Conservation (phyloP, 2,797 vertebrate species). For the Perdix hodgsoniae region DNA sequence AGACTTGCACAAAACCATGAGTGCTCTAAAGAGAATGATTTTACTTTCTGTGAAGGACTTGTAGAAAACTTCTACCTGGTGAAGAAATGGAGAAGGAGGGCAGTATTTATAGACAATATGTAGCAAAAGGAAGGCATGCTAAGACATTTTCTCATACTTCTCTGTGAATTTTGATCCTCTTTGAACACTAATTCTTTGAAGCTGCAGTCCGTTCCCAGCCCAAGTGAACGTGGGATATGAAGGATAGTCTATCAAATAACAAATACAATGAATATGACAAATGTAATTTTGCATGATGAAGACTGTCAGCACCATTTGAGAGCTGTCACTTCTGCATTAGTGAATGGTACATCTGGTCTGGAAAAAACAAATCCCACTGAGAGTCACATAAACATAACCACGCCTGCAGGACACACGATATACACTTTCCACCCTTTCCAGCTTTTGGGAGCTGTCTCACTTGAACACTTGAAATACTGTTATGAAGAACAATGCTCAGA, state of each 20-base stretch:
- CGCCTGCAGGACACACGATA: neutral
- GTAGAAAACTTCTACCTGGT: neutral
- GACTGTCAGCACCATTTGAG: neutral
- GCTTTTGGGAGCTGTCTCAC: neutral
- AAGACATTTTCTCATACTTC: neutral
- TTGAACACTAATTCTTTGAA: neutral
- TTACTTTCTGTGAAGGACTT: neutral
- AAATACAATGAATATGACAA: neutral
- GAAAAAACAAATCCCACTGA: neutral
- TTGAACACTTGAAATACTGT: neutral
- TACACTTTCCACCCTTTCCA: neutral
- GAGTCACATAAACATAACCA: neutral
- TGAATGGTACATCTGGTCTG: neutral
- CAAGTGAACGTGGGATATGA: neutral
- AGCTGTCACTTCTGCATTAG: neutral
- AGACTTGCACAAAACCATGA: neutral
- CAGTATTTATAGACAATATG: accelerated
- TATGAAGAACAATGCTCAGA: neutral
- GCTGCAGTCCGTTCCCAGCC: neutral
- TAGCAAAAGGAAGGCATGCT: neutral
- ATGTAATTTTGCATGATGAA: neutral
- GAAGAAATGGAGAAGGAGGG: neutral
- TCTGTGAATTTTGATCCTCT: neutral
- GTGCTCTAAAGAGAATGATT: neutral
- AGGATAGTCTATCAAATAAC: neutral